Evolutionary conservation across 2,113 vertebrate genomes (phyloP).

Genomic region (Nibea coibor): DNA sequence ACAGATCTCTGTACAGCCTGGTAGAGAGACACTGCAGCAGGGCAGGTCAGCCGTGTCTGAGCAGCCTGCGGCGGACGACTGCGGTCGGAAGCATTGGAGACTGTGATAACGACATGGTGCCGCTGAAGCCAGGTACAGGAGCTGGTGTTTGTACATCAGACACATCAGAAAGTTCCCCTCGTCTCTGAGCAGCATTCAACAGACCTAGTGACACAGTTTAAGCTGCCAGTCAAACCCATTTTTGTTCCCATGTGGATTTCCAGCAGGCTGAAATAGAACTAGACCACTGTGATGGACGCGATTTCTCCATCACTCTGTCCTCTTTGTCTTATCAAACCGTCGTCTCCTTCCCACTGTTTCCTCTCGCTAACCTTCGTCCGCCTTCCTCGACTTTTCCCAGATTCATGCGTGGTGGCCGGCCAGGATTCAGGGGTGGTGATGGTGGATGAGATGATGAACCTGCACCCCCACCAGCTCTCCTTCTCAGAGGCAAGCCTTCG

Average conservation of each 20-base stretch:
- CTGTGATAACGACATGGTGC: slow-evolving; percentile 82
- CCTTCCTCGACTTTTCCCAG: slow-evolving; percentile 37
- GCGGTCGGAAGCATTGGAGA: slow-evolving; percentile 74
- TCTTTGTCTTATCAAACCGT: slow-evolving; percentile 8
- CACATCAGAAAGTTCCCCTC: slow-evolving; percentile 6
- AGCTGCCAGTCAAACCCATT: slow-evolving; percentile 39
- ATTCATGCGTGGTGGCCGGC: slow-evolving; percentile 71
- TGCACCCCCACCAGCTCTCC: slow-evolving; percentile 81
- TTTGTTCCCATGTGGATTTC: slow-evolving; percentile 32
- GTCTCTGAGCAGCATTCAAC: slow-evolving; percentile 12
- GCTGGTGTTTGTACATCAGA: slow-evolving; percentile 26
- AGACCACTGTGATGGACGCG: slow-evolving; percentile 21
- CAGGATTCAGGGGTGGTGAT: slow-evolving; percentile 80
- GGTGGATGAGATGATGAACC: slow-evolving; percentile 83
- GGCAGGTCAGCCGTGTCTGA: slow-evolving; percentile 72
- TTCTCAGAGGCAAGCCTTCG: slow-evolving; percentile 86
- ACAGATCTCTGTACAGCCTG: slow-evolving; percentile 79
- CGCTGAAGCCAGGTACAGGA: slow-evolving; percentile 81
- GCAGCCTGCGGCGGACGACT: slow-evolving; percentile 70
- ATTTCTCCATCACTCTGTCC: slow-evolving; percentile 3
- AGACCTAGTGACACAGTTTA: slow-evolving; percentile 55
- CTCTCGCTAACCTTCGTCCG: background rate
- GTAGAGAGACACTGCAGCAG: slow-evolving; percentile 77
- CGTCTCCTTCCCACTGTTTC: background rate
- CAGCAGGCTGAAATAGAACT: slow-evolving; percentile 54